Percentiles rank a stretch among this genome's conserved stretches.
Conservation (phyloP, 2,888 invertebrate species). For the Chouioia cunea region DNA sequence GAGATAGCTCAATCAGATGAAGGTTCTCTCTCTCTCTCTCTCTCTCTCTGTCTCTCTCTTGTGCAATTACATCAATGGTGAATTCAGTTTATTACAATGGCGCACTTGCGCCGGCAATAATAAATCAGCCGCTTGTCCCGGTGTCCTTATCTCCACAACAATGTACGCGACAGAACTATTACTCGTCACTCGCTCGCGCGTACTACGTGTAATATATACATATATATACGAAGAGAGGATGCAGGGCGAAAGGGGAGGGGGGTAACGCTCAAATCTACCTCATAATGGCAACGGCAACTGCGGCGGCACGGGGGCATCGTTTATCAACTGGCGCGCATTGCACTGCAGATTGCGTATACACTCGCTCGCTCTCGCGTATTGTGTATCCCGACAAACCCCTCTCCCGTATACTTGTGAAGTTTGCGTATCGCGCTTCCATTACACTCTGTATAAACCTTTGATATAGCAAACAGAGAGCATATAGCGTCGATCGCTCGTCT, state of each 20-base stretch:
- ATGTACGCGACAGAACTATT: conserved; percentile 56
- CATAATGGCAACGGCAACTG: conserved; percentile 46
- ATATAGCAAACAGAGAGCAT: too few species aligned
- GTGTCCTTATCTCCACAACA: conserved; percentile 57
- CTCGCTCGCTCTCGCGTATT: neutral
- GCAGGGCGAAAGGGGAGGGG: neutral
- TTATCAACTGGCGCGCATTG: conserved; percentile 49
- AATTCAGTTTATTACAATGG: conserved; percentile 58
- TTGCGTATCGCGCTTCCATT: too few species aligned
- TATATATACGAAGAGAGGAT: neutral
- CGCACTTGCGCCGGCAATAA: conserved; percentile 45
- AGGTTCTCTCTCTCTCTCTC: neutral
- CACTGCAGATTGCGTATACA: conserved; percentile 25
- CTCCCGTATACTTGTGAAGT: too few species aligned
- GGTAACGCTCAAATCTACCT: conserved; percentile 52
- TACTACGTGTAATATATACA: too few species aligned
- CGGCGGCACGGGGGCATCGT: conserved; percentile 47
- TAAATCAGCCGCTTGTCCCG: conserved; percentile 51
- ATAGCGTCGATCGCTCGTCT: too few species aligned
- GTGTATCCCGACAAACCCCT: too few species aligned
- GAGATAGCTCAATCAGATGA: neutral
- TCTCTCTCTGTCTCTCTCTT: neutral
- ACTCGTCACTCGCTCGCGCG: conserved; percentile 48
- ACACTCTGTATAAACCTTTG: too few species aligned
- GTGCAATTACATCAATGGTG: conserved; percentile 55